Percentiles rank a stretch among this genome's conserved stretches.
Conservation (phyloP, 2,113 vertebrate species). For the Grammomys dolichurus region DNA sequence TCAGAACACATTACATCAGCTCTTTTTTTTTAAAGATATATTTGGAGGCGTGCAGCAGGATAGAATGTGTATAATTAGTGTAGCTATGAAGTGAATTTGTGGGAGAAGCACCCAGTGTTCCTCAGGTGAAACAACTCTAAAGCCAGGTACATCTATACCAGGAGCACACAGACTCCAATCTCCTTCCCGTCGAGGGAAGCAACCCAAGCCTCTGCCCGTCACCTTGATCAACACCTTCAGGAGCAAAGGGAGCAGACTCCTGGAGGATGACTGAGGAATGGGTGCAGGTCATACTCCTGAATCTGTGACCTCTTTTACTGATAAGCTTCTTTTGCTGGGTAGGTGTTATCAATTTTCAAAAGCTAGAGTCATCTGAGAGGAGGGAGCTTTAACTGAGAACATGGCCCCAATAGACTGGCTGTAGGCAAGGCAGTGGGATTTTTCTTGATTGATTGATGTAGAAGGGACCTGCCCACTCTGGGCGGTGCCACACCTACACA, state of each 20-base stretch:
- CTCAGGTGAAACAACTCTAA: background rate
- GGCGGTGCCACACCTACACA: background rate
- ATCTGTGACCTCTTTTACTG: background rate
- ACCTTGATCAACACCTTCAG: background rate
- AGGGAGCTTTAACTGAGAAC: background rate
- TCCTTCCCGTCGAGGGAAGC: rapidly evolving
- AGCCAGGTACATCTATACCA: rapidly evolving
- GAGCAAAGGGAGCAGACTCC: background rate
- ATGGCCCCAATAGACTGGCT: background rate
- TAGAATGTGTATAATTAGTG: background rate
- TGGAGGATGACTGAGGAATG: background rate
- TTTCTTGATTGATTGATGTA: background rate
- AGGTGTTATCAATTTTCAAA: background rate
- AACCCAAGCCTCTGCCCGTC: too few species aligned
- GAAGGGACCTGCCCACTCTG: background rate
- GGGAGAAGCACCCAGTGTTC: rapidly evolving
- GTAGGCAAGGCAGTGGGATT: background rate
- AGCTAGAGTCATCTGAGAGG: background rate
- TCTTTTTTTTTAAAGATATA: background rate
- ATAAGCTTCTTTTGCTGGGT: too few species aligned
- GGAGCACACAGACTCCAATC: rapidly evolving
- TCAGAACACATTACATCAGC: background rate
- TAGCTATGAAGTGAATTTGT: background rate
- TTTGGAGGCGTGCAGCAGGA: background rate
- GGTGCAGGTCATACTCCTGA: background rate